These are phyloP conservation scores for Gymnodraco acuticeps DNA, from an alignment of 2,797 vertebrate species.

Conservation along the genomic window DNA sequence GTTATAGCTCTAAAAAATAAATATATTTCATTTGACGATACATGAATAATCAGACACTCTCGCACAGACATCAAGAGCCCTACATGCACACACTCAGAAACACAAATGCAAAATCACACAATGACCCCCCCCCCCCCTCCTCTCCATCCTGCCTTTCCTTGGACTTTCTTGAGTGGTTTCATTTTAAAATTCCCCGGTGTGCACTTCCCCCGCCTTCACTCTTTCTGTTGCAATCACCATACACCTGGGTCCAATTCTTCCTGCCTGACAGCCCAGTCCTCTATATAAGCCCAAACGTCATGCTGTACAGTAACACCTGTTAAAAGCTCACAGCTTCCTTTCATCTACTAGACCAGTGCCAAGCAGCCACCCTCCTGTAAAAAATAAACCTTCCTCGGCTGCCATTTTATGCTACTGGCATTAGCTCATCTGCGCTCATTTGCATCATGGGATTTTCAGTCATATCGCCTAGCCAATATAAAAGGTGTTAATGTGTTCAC, in stretches of 20 bases:
- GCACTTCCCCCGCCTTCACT: slow-evolving; percentile 46
- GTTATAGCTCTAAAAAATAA: no score
- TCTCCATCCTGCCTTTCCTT: slow-evolving; percentile 22
- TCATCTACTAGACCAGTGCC: slow-evolving; percentile 60
- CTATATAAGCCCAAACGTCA: slow-evolving; percentile 56
- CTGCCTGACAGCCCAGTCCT: slow-evolving; percentile 61
- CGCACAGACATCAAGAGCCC: background rate
- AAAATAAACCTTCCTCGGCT: slow-evolving; percentile 29
- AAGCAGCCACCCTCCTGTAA: slow-evolving; percentile 63
- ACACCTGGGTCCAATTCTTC: slow-evolving; percentile 74
- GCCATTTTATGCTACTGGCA: slow-evolving; percentile 55
- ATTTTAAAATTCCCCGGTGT: slow-evolving; percentile 53
- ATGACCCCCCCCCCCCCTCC: background rate
- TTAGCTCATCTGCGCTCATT: slow-evolving; percentile 63
- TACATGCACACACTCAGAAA: background rate
- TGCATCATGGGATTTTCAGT: slow-evolving; percentile 54
- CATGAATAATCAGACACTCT: background rate
- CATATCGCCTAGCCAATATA: slow-evolving; percentile 27
- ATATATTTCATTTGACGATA: background rate
- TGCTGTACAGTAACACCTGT: slow-evolving; percentile 57
- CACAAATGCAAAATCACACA: slow-evolving; percentile 24
- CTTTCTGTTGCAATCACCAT: slow-evolving; percentile 63
- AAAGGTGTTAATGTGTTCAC: slow-evolving; percentile 41
- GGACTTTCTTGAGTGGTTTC: slow-evolving; percentile 56
- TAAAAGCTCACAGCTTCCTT: slow-evolving; percentile 65